Base-by-base conservation (phyloP, 2,888 invertebrate genomes). In the Poecilus cupreus region DNA sequence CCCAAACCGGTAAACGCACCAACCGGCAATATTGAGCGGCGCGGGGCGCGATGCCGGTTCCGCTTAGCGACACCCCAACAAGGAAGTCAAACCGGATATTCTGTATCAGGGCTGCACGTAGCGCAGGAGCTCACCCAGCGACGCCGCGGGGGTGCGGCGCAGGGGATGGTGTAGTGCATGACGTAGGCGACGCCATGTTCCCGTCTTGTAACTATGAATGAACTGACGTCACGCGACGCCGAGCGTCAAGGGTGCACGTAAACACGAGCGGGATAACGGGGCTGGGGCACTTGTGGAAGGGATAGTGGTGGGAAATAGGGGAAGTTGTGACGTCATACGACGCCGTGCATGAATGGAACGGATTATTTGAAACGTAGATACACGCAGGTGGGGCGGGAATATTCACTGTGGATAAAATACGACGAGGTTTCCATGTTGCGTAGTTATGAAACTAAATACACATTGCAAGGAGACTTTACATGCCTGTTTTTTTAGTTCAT, bases 131-230 rank as follows among this genome's bases (percentile, higher is more conserved):
- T 10, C 8, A 10, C 20, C 5, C 54, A 3, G 18, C n/a, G 24
- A 26, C 81, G 81, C 77, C 6, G 49, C 49, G 49, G 6, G 16
- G 49, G 16, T n/a, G 54, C 20, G 83, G 81, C 84, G 85, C 84
- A 84, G 76, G 82, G 82, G 82, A 82, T 83, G 83, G 84, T 83
- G 83, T 82, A 82, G 79, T 81, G 83, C 81, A 83, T 83, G 80
- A 85, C 85, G 84, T 85, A 85, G 85, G 84, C 83, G 85, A 86
- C 85, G 82, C 20, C 54, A 20, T 20, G 84, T 78, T 80, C 77
- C 22, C 54, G 54, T 22, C 84, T 75, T 79, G 78, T 82, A 85
- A 84, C 82, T 84, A 85, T 87, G 86, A 87, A 87, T 87, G 87
- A 86, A 85, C 81, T 85, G 85, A 86, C 87, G 86, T 86, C 86